Base-by-base conservation (phyloP, 2,797 vertebrate species). In the Channa striata region DNA sequence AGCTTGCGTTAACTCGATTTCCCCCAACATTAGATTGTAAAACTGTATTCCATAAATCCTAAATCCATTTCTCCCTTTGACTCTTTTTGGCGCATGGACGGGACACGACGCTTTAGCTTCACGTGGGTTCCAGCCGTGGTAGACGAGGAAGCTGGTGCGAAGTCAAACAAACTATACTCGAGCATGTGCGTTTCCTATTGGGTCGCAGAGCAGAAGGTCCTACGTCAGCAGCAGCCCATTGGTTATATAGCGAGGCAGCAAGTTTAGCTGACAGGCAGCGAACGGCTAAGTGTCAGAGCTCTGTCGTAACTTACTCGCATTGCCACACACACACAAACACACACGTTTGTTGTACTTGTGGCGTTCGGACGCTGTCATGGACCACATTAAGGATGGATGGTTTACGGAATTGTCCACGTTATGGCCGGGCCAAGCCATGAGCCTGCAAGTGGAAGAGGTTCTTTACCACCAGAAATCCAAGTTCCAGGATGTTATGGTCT, bases 391-490 rank as follows among this genome's bases (percentile, higher is more conserved):
- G 62, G 95, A 96, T 61, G 97, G 97, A 23, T 98, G 97, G 97
- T 98, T 98, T 87, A 96, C 95, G 4, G 97, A 99, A 82, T 96
- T 94, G 2, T 97, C 97, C 88, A 93, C 94, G 61, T 75, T 99
- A 58, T 99, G 97, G 96, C 97, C 97, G 11, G 97, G 97, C 0
- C 97, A 98, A 85, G 97, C 97, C 6, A 94, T 97, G 93, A 97
- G 96, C 78, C 94, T 99, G 72, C 93, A 98, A 81, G 96, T 98
- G 77, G 96, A 98, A 52, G 95, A 96, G 89, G 90, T 98, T 49
- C 94, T 98, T 51, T 95, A 97, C 87, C 92, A 96, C 68, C 94
- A 94, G 86, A 96, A 95, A 60, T 98, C 96, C 46, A 93, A 91
- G 63, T 98, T 95, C 91, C 97, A 98, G 90, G 97, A 99, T 86